These are phyloP conservation scores for Callorhinus ursinus DNA, from an alignment of 2,113 vertebrate species.

Conservation along the genomic window DNA sequence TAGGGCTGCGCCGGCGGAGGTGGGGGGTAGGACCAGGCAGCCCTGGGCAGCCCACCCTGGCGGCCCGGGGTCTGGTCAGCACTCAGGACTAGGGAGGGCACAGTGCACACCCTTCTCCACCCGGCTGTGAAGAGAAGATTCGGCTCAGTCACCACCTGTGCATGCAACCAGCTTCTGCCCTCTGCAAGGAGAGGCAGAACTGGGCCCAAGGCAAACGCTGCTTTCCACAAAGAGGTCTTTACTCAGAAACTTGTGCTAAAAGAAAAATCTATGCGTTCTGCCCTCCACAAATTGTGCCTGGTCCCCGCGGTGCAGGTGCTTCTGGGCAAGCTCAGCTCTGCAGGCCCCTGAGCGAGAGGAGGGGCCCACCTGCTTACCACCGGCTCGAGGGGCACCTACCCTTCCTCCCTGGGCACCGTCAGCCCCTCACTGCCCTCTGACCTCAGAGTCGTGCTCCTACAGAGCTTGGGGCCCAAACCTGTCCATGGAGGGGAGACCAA, in stretches of 20 bases:
- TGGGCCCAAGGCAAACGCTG: rapidly evolving
- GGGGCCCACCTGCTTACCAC: background rate
- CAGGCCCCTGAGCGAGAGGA: background rate
- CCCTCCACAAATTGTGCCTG: rapidly evolving
- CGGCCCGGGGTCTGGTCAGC: background rate
- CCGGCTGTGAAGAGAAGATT: rapidly evolving
- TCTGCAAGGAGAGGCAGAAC: background rate
- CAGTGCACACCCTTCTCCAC: too few species aligned
- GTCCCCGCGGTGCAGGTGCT: too few species aligned
- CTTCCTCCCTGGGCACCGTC: too few species aligned
- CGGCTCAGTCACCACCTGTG: rapidly evolving
- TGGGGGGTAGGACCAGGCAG: background rate
- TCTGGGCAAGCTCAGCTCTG: background rate
- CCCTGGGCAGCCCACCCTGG: background rate
- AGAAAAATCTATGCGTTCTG: background rate
- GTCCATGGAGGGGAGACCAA: background rate
- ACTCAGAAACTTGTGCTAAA: background rate
- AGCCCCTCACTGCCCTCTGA: too few species aligned
- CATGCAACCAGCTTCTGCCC: too few species aligned
- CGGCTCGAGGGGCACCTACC: rapidly evolving
- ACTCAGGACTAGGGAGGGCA: rapidly evolving
- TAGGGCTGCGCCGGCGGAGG: background rate
- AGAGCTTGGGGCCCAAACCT: background rate
- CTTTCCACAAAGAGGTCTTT: background rate
- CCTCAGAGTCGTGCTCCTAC: too few species aligned